Percentiles rank a stretch among this genome's conserved stretches.
These are phyloP conservation scores for Drosophila pachea DNA, from an alignment of 1,140 invertebrate species.

Conservation along the genomic window DNA sequence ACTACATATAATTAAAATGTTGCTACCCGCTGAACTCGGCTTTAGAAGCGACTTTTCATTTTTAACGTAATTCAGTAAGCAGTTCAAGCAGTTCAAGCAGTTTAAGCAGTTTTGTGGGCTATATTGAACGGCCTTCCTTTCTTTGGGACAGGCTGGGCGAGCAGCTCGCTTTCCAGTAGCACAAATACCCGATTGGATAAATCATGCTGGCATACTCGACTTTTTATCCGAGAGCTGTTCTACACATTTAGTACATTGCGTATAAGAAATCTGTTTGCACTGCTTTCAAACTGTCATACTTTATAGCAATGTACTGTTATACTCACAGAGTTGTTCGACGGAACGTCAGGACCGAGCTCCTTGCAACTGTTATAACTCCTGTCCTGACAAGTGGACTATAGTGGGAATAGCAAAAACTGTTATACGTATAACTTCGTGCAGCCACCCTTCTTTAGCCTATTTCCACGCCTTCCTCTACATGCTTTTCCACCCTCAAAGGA, in stretches of 20 bases:
- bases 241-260: background rate
- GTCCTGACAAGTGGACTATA: background rate
- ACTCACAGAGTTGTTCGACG: background rate
- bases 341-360: too few species aligned
- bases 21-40: too few species aligned
- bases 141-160: conserved; percentile 29
- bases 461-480: too few species aligned
- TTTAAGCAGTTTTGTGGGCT: background rate
- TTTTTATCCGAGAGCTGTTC: background rate
- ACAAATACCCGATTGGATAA: background rate
- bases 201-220: background rate
- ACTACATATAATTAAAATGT: too few species aligned
- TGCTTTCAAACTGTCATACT: background rate
- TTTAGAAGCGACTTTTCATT: background rate
- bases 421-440: background rate
- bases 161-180: conserved; percentile 3
- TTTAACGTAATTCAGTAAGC: background rate
- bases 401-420: conserved; percentile 1
- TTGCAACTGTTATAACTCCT: too few species aligned
- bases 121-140: background rate
- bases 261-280: background rate
- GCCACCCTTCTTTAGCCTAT: too few species aligned
- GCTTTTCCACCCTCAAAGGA: background rate
- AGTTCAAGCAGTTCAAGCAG: background rate
- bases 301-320: background rate